A percentile compares a stretch with the other conserved stretches of the same genome.
Evolutionary conservation across 2,797 vertebrate genomes (phyloP).

Genomic region (Karalla daura): DNA sequence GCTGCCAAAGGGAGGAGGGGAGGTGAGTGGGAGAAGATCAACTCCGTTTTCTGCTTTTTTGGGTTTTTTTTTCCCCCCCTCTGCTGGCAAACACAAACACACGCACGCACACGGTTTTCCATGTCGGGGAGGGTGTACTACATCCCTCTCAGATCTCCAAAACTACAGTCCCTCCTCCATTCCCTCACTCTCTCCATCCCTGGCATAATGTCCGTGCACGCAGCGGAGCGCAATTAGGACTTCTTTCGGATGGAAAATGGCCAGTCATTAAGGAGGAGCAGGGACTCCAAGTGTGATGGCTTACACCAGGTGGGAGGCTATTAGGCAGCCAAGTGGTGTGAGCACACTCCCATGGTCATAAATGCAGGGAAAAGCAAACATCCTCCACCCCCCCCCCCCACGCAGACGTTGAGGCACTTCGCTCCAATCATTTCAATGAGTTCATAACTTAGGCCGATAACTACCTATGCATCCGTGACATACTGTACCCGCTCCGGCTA

Average conservation of each 20-base stretch:
- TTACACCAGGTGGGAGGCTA: slow-evolving; percentile 73
- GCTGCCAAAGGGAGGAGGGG: slow-evolving; percentile 48
- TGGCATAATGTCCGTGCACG: slow-evolving; percentile 56
- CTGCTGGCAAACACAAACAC: slow-evolving; percentile 46
- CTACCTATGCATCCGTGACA: slow-evolving; percentile 34
- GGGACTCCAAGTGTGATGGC: slow-evolving; percentile 61
- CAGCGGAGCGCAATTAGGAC: slow-evolving; percentile 69
- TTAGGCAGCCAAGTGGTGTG: slow-evolving; percentile 64
- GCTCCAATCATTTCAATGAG: slow-evolving; percentile 47
- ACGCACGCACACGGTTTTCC: slow-evolving; percentile 37
- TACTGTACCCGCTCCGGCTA: slow-evolving; percentile 4
- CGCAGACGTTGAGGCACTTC: slow-evolving; percentile 39
- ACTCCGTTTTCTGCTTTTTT: no score
- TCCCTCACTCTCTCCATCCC: slow-evolving; percentile 31
- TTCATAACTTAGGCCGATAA: slow-evolving; percentile 61
- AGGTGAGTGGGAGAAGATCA: slow-evolving; percentile 51
- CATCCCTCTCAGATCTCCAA: slow-evolving; percentile 51
- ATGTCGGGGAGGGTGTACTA: slow-evolving; percentile 42
- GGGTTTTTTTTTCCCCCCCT: not conserved
- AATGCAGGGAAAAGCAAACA: slow-evolving; percentile 68
- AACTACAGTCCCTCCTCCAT: slow-evolving; percentile 35
- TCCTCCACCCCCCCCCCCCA: slow-evolving; percentile 44
- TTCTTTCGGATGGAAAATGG: slow-evolving; percentile 70
- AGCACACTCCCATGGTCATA: slow-evolving; percentile 69
- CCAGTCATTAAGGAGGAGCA: slow-evolving; percentile 71